These are phyloP conservation scores for Drosophila quasianomalipes DNA, from an alignment of 2,888 invertebrate species.

Conservation along the genomic window DNA sequence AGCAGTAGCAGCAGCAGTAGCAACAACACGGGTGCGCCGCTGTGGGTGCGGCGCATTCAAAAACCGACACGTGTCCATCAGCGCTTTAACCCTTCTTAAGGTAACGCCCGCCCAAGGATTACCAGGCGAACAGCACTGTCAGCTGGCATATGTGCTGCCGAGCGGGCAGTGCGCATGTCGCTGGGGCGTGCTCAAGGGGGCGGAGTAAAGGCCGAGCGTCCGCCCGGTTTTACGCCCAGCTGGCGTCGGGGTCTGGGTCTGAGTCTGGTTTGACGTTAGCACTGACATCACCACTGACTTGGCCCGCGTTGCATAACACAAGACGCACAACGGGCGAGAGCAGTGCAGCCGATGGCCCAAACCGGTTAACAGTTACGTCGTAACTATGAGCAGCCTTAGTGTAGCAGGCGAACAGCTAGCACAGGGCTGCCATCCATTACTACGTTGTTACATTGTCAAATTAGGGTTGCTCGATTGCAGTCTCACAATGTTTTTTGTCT, in stretches of 20 bases:
- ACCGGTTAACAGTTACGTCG: conserved; percentile 85
- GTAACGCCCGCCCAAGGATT: conserved; percentile 86
- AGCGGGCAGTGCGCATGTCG: conserved; percentile 61
- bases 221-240: conserved; percentile 44
- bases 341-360: conserved; percentile 50
- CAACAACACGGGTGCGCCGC: conserved; percentile 27
- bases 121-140: conserved; percentile 81
- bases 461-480: conserved; percentile 42
- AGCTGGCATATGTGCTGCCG: conserved; percentile 3
- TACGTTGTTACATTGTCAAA: conserved; percentile 79
- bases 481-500: conserved; percentile 1
- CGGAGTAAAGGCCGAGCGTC: conserved; percentile 63
- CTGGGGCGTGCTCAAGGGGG: conserved; percentile 71
- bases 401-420: conserved; percentile 78
- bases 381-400: conserved; percentile 85
- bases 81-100: conserved; percentile 86
- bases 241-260: conserved; percentile 33
- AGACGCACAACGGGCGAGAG: conserved; percentile 39
- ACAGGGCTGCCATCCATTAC: conserved; percentile 64
- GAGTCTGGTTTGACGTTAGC: conserved; percentile 57
- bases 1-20: conserved; percentile 29
- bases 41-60: conserved; percentile 58
- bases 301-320: conserved; percentile 63
- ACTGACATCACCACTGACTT: conserved; percentile 22
- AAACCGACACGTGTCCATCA: conserved; percentile 85